Evolutionary conservation across 2,113 vertebrate species (phyloP).

Genomic region (Todiramphus chloris): DNA sequence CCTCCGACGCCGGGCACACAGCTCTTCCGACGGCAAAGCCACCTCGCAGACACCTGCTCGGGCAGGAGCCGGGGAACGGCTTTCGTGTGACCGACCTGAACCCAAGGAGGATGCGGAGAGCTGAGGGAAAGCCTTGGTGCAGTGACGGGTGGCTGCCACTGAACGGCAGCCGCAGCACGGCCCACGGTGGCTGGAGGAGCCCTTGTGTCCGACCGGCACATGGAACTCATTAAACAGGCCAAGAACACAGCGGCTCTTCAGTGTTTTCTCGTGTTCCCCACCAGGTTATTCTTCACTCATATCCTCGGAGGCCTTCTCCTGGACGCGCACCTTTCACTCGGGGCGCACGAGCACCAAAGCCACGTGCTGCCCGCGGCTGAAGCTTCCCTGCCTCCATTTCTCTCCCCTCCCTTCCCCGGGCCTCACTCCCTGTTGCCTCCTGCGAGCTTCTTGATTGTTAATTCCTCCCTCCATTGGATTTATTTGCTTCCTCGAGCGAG

Average conservation of each 20-base stretch:
- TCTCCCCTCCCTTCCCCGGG: not conserved
- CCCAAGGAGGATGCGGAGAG: not conserved
- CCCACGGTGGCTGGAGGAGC: not conserved
- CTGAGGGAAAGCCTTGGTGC: not conserved
- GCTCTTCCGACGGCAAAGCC: not conserved
- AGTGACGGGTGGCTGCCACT: not conserved
- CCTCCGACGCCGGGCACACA: not conserved
- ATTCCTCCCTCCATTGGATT: not conserved
- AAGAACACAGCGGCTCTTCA: accelerated
- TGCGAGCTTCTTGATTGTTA: accelerated
- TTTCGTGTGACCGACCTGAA: not conserved
- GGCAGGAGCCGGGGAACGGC: not conserved
- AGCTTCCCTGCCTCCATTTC: not conserved
- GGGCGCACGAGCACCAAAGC: not conserved
- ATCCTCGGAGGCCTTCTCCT: not conserved
- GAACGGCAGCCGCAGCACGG: not conserved
- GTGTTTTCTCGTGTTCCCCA: not conserved
- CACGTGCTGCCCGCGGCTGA: accelerated
- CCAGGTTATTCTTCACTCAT: accelerated
- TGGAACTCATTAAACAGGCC: not conserved
- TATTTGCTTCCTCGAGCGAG: not conserved
- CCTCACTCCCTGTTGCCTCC: not conserved
- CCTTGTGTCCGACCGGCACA: not conserved
- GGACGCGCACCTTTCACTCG: not conserved
- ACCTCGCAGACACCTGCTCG: accelerated